These are phyloP conservation scores for Corythornis cristatus DNA, from an alignment of 2,113 vertebrate species.

Conservation along the genomic window DNA sequence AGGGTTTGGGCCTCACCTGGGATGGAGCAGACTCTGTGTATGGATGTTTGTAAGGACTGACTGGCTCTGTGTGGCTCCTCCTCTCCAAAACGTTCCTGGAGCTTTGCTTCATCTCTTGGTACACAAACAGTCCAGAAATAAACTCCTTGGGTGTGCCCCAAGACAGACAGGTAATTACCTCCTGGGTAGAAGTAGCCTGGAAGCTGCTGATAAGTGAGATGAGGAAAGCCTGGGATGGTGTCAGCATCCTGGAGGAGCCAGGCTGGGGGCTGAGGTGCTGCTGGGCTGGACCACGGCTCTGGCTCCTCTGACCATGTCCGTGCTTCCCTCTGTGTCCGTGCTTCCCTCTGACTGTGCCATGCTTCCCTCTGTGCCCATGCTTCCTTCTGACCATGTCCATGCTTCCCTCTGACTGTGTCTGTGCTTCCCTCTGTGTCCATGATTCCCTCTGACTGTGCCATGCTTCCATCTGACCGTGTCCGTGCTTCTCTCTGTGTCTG, in stretches of 20 bases:
- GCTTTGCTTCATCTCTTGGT: not conserved
- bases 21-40: not conserved
- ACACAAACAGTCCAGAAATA: not conserved
- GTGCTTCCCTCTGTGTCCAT: too few species aligned
- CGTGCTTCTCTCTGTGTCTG: too few species aligned
- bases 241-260: not conserved
- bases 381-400: too few species aligned
- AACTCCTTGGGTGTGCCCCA: not conserved
- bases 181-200: not conserved
- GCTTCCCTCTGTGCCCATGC: too few species aligned
- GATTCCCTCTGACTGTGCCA: too few species aligned
- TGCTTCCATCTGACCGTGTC: too few species aligned
- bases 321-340: too few species aligned
- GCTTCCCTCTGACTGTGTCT: too few species aligned
- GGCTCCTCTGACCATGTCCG: not conserved
- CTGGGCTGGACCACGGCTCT: not conserved
- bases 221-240: not conserved
- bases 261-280: not conserved
- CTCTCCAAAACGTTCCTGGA: not conserved
- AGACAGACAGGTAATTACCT: not conserved
- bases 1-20: not conserved
- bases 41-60: not conserved
- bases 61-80: accelerated
- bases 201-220: constrained; percentile 19
- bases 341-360: too few species aligned